These are phyloP conservation scores for Rapana venosa DNA, from an alignment of 2,888 invertebrate genomes.

Conservation along the genomic window DNA sequence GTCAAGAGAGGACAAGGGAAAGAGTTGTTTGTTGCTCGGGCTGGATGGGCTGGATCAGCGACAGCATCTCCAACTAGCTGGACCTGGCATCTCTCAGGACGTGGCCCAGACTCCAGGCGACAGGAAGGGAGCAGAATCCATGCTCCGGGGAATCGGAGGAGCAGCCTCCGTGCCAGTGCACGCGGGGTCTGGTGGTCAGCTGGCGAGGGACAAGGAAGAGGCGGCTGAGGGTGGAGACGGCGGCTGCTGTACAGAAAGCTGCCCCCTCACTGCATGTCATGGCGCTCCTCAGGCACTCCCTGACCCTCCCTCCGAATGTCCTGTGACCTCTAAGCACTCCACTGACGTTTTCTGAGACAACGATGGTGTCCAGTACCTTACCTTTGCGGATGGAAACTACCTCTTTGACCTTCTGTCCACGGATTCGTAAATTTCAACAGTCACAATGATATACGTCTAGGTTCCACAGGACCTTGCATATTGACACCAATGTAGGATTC, in stretches of 20 bases:
- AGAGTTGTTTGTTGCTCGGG: background rate
- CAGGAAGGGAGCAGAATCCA: background rate
- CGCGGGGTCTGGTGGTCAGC: background rate
- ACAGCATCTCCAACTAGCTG: background rate
- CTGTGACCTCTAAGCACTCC: background rate
- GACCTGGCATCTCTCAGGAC: background rate
- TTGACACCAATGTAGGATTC: too few species aligned
- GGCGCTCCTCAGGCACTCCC: background rate
- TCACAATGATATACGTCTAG: background rate
- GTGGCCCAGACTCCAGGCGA: background rate
- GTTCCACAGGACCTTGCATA: too few species aligned
- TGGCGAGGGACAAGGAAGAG: background rate
- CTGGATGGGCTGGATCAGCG: background rate
- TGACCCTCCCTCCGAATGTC: background rate
- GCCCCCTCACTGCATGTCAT: conserved; percentile 16
- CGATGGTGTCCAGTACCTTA: background rate
- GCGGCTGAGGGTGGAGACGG: background rate
- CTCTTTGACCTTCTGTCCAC: background rate
- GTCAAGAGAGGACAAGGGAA: background rate
- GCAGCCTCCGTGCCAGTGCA: conserved; percentile 11
- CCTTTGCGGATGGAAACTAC: background rate
- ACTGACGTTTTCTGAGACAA: background rate
- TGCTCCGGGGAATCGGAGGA: conserved; percentile 21
- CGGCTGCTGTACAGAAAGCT: background rate
- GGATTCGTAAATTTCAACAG: too few species aligned